phyloP scores from a whole-genome alignment of 1,140 invertebrate genomes.

The Sminthurides bifidus region DNA sequence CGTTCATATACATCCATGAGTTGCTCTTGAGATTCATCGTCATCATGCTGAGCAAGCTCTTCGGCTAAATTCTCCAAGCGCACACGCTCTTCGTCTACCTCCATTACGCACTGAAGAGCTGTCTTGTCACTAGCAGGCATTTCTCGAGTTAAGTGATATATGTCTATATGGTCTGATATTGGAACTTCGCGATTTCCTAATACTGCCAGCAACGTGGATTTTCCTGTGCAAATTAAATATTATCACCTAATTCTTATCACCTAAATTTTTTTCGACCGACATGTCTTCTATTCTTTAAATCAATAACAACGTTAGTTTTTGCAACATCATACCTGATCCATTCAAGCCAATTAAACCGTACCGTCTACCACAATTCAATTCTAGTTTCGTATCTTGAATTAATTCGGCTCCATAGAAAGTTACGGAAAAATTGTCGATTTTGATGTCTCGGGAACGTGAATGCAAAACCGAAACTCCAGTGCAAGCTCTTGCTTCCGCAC shows the following conservation, averaged over 20 bases:
- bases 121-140: constrained; percentile 43
- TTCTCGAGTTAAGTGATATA: constrained; percentile 92
- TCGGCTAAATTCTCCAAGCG: constrained; percentile 88
- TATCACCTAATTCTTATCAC: too few relatives aligned
- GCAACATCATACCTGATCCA: constrained; percentile 56
- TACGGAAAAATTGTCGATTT: constrained; percentile 93
- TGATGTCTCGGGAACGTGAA: constrained; percentile 86
- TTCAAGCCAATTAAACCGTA: constrained; percentile 81
- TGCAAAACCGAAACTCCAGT: constrained; percentile 91
- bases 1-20: constrained; percentile 96
- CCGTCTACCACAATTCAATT: constrained; percentile 89
- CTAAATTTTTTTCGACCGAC: too few relatives aligned
- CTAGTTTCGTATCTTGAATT: constrained; percentile 86
- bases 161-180: constrained; percentile 93
- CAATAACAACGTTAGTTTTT: constrained; percentile 74
- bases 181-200: constrained; percentile 89
- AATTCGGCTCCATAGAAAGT: constrained; percentile 96
- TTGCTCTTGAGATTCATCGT: constrained; percentile 90
- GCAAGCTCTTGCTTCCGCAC: constrained; percentile 83
- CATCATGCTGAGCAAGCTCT: constrained; percentile 67
- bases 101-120: constrained; percentile 92
- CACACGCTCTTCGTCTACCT: constrained; percentile 90
- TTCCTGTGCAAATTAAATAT: constrained; percentile 47
- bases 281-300: constrained; percentile 24
- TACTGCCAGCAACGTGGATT: constrained; percentile 83